phyloP scores from a whole-genome alignment of 1,140 invertebrate genomes.

The Cecropterus lyciades region DNA sequence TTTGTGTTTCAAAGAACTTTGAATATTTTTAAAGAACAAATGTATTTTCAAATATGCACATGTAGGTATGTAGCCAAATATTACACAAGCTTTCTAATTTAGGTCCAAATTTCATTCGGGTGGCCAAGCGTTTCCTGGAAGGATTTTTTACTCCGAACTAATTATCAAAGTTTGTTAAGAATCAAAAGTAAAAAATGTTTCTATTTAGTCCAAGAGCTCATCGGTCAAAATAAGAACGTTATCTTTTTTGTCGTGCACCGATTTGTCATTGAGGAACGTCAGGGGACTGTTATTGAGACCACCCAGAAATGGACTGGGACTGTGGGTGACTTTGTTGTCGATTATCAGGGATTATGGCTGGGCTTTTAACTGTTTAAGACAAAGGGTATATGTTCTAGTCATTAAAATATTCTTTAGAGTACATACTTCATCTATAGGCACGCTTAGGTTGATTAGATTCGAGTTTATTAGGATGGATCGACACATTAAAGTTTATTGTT shows the following conservation, averaged over 20 bases:
- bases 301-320: slow-evolving; percentile 46
- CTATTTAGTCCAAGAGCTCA: slow-evolving; percentile 30
- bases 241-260: slow-evolving; percentile 51
- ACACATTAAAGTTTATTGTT: background rate
- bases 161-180: slow-evolving; percentile 33
- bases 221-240: slow-evolving; percentile 31
- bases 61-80: background rate
- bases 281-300: slow-evolving; percentile 60
- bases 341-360: slow-evolving; percentile 17
- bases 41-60: no score
- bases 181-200: slow-evolving; percentile 31
- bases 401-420: background rate
- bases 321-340: slow-evolving; percentile 23
- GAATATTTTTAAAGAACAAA: no score
- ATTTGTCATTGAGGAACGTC: slow-evolving; percentile 60
- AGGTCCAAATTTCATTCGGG: slow-evolving; percentile 8
- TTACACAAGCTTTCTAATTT: slow-evolving; percentile 2
- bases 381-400: background rate
- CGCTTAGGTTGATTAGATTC: no score
- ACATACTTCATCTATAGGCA: background rate
- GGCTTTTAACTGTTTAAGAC: slow-evolving; percentile 11
- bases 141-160: slow-evolving; percentile 25
- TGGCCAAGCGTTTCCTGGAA: slow-evolving; percentile 17
- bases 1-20: no score
- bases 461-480: no score